Conservation (phyloP, 1,140 invertebrate genomes). For the Drosophila serrata region DNA sequence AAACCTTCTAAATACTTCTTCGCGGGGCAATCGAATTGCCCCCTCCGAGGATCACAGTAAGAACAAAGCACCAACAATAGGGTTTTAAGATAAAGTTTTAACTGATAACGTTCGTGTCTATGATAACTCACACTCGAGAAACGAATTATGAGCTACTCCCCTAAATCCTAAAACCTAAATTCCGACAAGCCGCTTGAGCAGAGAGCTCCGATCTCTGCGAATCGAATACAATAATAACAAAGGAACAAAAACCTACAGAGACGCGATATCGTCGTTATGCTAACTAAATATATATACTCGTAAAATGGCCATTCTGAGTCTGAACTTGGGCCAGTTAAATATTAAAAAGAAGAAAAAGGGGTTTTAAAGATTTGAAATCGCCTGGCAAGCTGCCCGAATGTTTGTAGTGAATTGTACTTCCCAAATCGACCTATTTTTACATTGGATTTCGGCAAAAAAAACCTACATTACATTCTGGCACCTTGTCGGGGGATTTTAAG, state of each 20-base stretch:
- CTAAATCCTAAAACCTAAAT: neutral
- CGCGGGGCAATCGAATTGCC: constrained; percentile 72
- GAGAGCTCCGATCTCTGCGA: constrained; percentile 44
- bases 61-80: constrained; percentile 85
- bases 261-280: constrained; percentile 9
- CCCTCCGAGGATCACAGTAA: constrained; percentile 70
- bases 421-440: constrained; percentile 13
- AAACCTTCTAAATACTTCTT: constrained; percentile 46
- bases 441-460: neutral
- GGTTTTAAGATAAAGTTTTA: constrained; percentile 70
- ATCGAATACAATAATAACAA: constrained; percentile 68
- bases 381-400: neutral
- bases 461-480: neutral
- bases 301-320: constrained; percentile 10
- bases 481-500: neutral
- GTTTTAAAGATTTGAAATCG: neutral
- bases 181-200: constrained; percentile 56
- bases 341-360: neutral
- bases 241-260: constrained; percentile 32
- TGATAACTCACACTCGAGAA: constrained; percentile 28
- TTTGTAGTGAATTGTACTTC: neutral
- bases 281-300: constrained; percentile 14
- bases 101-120: constrained; percentile 58
- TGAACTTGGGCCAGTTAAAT: constrained; percentile 19
- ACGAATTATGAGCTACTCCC: constrained; percentile 61